Base-by-base conservation (phyloP, 2,797 vertebrate species). In the Falco columbarius region DNA sequence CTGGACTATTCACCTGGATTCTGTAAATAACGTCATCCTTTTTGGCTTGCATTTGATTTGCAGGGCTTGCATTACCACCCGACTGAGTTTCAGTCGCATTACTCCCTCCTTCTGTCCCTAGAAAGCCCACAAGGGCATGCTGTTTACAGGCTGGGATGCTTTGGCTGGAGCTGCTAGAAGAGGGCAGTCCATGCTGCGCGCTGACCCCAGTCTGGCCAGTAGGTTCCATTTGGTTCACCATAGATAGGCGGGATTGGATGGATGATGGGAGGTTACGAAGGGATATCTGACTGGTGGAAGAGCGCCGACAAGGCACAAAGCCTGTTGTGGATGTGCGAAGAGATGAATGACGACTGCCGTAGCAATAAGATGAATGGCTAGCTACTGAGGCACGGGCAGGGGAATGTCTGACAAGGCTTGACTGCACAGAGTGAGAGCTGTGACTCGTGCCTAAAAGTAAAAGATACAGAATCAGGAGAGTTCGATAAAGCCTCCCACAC, bases 81-180 rank as follows among this genome's bases (percentile, higher is more conserved):
- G 97, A 98, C 90, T 98, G 98, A 59, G 94, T 89, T 70, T 98
- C 98, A 40, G 91, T 34, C 83, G 96, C 90, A 80, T 97, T 97
- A 84, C 89, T 98, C 91, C 98, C 96, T 81, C 98, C 98, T 81
- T 99, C 99, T 47, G 98, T 99, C 92, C 99, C 99, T 89, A 99
- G 98, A 93, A 99, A 98, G 87, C 99, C 99, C 95, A 99, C 99
- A 46, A 99, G 98, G 27, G 99, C 98, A 95, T 99, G 99, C 66
- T 99, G 98, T 90, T 99, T 99, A 98, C 99, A 99, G 96, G 99
- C 99, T 3, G 99, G 99, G 98, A 99, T 99, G 98, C 99, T 99
- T 98, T 99, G 99, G 98, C 99, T 99, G 97, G 99, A 99, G 93
- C 99, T 99, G 95, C 99, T 99, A 87, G 98, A 98, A 10, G 99